Evolutionary conservation across 2,888 invertebrate genomes (phyloP).

Genomic region (Pemphredon lugubris): DNA sequence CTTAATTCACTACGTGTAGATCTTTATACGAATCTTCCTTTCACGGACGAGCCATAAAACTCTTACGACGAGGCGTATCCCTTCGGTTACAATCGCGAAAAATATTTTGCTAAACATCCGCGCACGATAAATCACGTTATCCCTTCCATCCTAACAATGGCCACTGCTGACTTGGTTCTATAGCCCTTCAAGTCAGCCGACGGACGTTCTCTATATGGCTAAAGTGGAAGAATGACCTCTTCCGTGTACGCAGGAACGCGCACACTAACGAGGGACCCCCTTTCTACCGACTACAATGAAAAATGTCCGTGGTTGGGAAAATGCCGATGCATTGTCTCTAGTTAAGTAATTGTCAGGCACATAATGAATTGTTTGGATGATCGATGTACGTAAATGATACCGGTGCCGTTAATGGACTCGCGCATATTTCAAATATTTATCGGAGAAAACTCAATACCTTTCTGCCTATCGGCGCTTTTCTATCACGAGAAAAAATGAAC

Average conservation of each 20-base stretch:
- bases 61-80: neutral
- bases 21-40: no score
- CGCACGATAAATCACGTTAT: slow-evolving; percentile 58
- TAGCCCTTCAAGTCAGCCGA: slow-evolving; percentile 32
- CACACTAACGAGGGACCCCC: slow-evolving; percentile 14
- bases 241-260: slow-evolving; percentile 10
- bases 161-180: slow-evolving; percentile 51
- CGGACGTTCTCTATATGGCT: slow-evolving; percentile 33
- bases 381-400: slow-evolving; percentile 6
- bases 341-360: slow-evolving; percentile 13
- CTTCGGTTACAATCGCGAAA: slow-evolving; percentile 17
- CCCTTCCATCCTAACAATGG: slow-evolving; percentile 44
- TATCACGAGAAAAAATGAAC: no score
- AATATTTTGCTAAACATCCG: slow-evolving; percentile 56
- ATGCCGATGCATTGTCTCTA: slow-evolving; percentile 33
- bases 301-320: slow-evolving; percentile 13
- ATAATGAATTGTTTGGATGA: slow-evolving; percentile 14
- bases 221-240: slow-evolving; percentile 10
- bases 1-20: no score
- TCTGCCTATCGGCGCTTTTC: no score
- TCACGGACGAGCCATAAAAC: slow-evolving; percentile 25
- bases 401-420: slow-evolving; percentile 1
- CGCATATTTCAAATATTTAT: neutral
- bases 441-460: neutral
- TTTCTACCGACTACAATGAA: slow-evolving; percentile 33